phyloP scores from a whole-genome alignment of 2,797 vertebrate species.

The Schizopygopsis pylzovi region DNA sequence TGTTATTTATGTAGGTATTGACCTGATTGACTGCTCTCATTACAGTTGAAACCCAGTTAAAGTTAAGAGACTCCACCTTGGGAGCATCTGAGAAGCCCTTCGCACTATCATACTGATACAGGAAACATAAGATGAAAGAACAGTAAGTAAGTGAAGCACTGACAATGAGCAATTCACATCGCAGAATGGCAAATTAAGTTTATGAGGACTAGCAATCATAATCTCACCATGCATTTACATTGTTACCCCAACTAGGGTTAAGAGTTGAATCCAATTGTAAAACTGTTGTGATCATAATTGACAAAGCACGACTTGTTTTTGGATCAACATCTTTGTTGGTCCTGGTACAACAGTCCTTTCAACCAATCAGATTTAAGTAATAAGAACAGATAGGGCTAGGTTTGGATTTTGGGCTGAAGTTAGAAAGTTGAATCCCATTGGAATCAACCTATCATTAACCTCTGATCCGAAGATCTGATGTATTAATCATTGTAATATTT shows the following conservation, averaged over 20 bases:
- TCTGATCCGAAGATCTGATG: background rate
- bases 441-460: background rate
- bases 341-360: slow-evolving; percentile 20
- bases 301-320: slow-evolving; percentile 9
- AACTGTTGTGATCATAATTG: background rate
- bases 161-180: background rate
- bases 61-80: slow-evolving; percentile 8
- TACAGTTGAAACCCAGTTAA: slow-evolving; percentile 7
- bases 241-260: background rate
- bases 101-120: background rate
- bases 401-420: background rate
- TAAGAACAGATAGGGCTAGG: slow-evolving; percentile 1
- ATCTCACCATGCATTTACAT: background rate
- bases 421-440: background rate
- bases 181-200: background rate
- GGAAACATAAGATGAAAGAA: background rate
- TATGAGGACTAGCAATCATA: background rate
- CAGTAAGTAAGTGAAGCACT: background rate
- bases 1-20: slow-evolving; percentile 57
- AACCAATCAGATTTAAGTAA: slow-evolving; percentile 33
- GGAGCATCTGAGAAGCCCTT: background rate
- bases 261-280: background rate
- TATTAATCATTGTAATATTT: background rate
- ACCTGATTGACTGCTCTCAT: slow-evolving; percentile 31
- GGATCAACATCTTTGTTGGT: slow-evolving; percentile 27